Evolutionary conservation across 1,140 invertebrate species (phyloP).

Genomic region (Palaemon carinicauda): DNA sequence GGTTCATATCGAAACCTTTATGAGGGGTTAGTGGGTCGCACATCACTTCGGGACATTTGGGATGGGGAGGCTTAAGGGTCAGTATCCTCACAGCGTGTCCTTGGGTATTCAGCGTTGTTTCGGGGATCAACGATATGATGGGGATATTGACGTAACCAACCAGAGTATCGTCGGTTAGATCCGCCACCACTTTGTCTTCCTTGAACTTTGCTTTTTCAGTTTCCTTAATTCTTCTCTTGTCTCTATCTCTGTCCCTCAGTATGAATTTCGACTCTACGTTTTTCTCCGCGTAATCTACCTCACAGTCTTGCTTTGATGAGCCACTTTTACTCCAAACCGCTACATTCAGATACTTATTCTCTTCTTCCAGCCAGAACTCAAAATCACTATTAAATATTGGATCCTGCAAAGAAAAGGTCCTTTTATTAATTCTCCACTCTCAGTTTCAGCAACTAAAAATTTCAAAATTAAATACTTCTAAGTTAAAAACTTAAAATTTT

Average conservation of each 20-base stretch:
- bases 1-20: slow-evolving; percentile 86
- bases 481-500: no score
- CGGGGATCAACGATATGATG: slow-evolving; percentile 76
- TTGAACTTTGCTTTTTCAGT: slow-evolving; percentile 50
- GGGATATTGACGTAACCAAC: slow-evolving; percentile 84
- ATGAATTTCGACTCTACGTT: slow-evolving; percentile 61
- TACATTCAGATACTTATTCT: slow-evolving; percentile 82
- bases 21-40: slow-evolving; percentile 71
- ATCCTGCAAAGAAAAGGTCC: slow-evolving; percentile 66
- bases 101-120: slow-evolving; percentile 81
- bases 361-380: slow-evolving; percentile 74
- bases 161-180: slow-evolving; percentile 69
- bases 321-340: slow-evolving; percentile 75
- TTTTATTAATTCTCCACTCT: neutral
- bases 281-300: slow-evolving; percentile 45
- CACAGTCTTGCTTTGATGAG: slow-evolving; percentile 54
- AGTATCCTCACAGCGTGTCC: slow-evolving; percentile 76
- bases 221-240: slow-evolving; percentile 61
- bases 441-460: neutral
- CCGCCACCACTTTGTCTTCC: slow-evolving; percentile 58
- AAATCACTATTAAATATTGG: slow-evolving; percentile 80
- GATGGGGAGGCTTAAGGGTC: slow-evolving; percentile 63
- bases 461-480: no score
- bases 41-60: slow-evolving; percentile 61
- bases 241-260: slow-evolving; percentile 56